Percentiles rank a stretch among this genome's conserved stretches.
These are phyloP conservation scores for Rhingia campestris DNA, from an alignment of 2,888 invertebrate species.

Conservation along the genomic window DNA sequence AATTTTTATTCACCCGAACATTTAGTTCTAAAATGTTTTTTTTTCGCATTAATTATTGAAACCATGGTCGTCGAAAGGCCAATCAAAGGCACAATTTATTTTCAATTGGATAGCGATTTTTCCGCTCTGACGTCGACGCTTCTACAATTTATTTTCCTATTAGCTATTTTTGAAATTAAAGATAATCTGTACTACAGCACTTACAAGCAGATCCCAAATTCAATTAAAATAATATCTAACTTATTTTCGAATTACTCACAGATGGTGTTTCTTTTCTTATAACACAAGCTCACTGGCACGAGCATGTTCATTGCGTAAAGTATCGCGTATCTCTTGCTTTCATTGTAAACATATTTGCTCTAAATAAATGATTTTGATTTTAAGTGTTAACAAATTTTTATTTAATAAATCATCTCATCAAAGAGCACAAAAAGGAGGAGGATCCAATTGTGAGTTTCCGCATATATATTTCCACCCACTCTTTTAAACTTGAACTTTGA, in stretches of 20 bases:
- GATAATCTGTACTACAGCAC: conserved; percentile 12
- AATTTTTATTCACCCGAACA: conserved; percentile 32
- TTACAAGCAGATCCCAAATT: conserved; percentile 31
- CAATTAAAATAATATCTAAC: conserved; percentile 34
- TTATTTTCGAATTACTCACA: conserved; percentile 23
- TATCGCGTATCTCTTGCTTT: neutral
- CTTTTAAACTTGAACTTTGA: conserved; percentile 38
- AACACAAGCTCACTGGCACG: too few species aligned
- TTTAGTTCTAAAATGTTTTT: conserved; percentile 8
- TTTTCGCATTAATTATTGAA: conserved; percentile 43
- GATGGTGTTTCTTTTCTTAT: conserved; percentile 16
- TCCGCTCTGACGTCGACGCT: conserved; percentile 46
- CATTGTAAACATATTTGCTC: neutral
- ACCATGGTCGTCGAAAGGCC: conserved; percentile 15
- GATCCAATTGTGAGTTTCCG: conserved; percentile 1
- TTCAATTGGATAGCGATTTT: conserved; percentile 47
- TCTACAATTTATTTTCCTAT: conserved; percentile 25
- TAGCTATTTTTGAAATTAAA: conserved; percentile 26
- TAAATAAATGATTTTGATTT: conserved; percentile 1
- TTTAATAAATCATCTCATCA: conserved; percentile 8
- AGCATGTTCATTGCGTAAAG: neutral
- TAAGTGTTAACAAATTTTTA: conserved; percentile 14
- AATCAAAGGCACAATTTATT: conserved; percentile 39
- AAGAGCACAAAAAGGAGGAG: neutral
- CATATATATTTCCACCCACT: conserved; percentile 19